phyloP scores from a whole-genome alignment of 2,797 vertebrate species.

The Esox masquinongy region DNA sequence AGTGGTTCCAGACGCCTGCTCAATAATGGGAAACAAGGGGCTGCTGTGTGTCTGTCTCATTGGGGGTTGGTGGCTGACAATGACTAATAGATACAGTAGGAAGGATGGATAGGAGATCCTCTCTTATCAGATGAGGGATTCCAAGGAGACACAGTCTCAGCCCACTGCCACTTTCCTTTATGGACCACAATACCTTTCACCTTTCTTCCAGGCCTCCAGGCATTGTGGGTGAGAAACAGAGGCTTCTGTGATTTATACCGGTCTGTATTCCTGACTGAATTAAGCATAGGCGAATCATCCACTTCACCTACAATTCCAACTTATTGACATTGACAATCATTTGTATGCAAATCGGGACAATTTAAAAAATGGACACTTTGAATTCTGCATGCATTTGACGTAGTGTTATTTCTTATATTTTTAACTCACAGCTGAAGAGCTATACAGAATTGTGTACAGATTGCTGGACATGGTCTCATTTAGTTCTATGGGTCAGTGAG shows the following conservation, averaged over 20 bases:
- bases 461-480: not conserved
- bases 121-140: conserved; percentile 65
- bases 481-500: not conserved
- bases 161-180: conserved; percentile 59
- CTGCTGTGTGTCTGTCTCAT: conserved; percentile 3
- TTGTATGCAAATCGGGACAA: not conserved
- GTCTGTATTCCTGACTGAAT: conserved; percentile 46
- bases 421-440: not conserved
- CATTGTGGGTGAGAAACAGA: conserved; percentile 58
- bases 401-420: too few species aligned
- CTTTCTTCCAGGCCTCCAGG: conserved; percentile 49
- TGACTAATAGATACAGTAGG: conserved; percentile 27
- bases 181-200: conserved; percentile 52
- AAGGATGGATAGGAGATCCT: conserved; percentile 47
- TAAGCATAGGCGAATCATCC: conserved; percentile 38
- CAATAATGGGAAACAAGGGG: not conserved
- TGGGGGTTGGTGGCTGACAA: conserved; percentile 27
- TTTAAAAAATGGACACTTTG: not conserved
- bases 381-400: not conserved
- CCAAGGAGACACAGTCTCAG: conserved; percentile 53
- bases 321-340: conserved; percentile 29
- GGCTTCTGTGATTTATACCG: conserved; percentile 61
- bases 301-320: conserved; percentile 41
- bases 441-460: not conserved
- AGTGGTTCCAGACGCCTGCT: not conserved